Percentiles rank a stretch among this genome's conserved stretches.
Conservation (phyloP, 1,140 invertebrate genomes). For the Orius insidiosus region DNA sequence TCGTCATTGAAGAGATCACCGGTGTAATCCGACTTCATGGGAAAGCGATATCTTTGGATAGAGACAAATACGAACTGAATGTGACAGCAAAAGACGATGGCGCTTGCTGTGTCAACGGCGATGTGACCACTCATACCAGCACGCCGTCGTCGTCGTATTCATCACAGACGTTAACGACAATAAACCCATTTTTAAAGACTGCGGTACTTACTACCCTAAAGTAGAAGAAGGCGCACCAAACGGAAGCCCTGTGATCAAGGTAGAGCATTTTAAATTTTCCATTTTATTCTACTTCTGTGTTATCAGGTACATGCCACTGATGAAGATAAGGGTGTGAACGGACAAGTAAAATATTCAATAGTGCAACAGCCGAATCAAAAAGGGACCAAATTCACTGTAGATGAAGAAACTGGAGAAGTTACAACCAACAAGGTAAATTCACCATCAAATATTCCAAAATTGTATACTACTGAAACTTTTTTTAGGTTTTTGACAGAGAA, state of each 20-base stretch:
- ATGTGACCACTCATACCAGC: constrained; percentile 69
- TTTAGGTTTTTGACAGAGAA: constrained; percentile 77
- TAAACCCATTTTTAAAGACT: constrained; percentile 86
- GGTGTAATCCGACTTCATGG: constrained; percentile 80
- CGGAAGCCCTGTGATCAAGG: constrained; percentile 78
- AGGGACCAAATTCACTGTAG: constrained; percentile 85
- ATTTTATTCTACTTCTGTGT: constrained; percentile 11
- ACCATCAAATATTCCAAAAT: too few species aligned
- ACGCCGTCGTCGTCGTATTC: constrained; percentile 89
- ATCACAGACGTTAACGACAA: constrained; percentile 94
- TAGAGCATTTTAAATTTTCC: constrained; percentile 20
- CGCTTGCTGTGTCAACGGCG: constrained; percentile 74
- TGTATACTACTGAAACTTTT: constrained; percentile 12
- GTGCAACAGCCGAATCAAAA: constrained; percentile 93
- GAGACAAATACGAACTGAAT: constrained; percentile 83
- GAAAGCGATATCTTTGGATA: constrained; percentile 64
- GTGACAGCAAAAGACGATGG: constrained; percentile 89
- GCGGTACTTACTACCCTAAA: constrained; percentile 77
- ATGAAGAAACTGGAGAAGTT: constrained; percentile 86
- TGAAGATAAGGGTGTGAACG: constrained; percentile 86
- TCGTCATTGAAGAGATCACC: constrained; percentile 88
- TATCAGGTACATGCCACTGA: constrained; percentile 70
- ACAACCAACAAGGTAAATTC: constrained; percentile 65
- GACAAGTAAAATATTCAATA: constrained; percentile 85
- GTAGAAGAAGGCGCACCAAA: constrained; percentile 84